These are phyloP conservation scores for Numenius arquata DNA, from an alignment of 2,113 vertebrate species.

Conservation along the genomic window DNA sequence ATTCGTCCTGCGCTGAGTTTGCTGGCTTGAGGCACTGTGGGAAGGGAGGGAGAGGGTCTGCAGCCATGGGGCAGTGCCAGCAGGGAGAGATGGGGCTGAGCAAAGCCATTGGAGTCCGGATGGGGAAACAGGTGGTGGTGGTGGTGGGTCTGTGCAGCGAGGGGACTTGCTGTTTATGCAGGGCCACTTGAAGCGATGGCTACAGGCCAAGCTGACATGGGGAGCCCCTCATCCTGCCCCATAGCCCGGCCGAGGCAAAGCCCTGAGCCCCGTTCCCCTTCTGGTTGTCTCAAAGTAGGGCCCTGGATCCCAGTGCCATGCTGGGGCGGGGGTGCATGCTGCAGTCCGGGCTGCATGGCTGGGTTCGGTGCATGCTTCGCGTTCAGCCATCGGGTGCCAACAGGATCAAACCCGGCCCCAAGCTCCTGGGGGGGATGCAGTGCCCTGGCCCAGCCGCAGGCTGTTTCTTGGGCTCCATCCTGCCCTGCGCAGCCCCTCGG, in stretches of 20 bases:
- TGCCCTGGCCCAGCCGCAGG: fast-evolving
- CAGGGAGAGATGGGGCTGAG: not conserved
- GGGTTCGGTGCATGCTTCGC: not conserved
- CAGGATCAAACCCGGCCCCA: not conserved
- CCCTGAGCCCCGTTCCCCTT: not conserved
- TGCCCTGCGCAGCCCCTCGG: fast-evolving
- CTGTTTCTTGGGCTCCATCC: not conserved
- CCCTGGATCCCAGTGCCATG: not conserved
- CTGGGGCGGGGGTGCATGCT: conserved; percentile 8
- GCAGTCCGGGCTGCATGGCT: not conserved
- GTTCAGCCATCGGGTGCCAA: not conserved
- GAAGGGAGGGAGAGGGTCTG: not conserved
- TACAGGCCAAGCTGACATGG: not conserved
- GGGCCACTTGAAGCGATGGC: not conserved
- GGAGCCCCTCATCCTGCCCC: not conserved
- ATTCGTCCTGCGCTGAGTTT: not conserved
- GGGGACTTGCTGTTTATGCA: not conserved
- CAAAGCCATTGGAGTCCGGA: not conserved
- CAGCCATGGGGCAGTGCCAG: not conserved
- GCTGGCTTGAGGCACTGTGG: conserved; percentile 11
- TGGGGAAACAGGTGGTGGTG: not conserved
- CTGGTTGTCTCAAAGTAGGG: conserved; percentile 24
- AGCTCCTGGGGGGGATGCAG: not conserved
- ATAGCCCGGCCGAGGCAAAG: not conserved
- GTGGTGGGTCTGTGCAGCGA: not conserved